These are phyloP conservation scores for Pseudomugil gertrudae DNA, from an alignment of 2,797 vertebrate genomes.

Conservation along the genomic window DNA sequence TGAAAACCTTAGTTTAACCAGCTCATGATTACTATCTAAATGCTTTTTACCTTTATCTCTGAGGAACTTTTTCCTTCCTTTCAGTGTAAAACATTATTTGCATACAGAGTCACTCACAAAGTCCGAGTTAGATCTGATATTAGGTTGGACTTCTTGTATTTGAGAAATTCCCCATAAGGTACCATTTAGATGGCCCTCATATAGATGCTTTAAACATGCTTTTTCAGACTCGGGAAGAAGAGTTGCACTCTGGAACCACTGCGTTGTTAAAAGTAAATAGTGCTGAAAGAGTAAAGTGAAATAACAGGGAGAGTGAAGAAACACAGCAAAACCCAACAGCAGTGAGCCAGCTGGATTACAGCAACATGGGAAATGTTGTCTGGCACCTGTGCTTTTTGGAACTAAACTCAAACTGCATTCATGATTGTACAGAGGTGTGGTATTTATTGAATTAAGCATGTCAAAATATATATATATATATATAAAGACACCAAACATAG, in stretches of 20 bases:
- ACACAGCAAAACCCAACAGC: conserved; percentile 2
- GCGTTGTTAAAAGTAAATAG: conserved; percentile 5
- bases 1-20: background rate
- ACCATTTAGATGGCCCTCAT: background rate
- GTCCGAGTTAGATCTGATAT: background rate
- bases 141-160: background rate
- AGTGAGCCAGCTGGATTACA: conserved; percentile 43
- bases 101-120: background rate
- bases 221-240: background rate
- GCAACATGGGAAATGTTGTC: conserved; percentile 40
- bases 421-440: conserved; percentile 12
- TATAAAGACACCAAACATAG: background rate
- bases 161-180: background rate
- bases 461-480: too few relatives aligned
- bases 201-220: conserved; percentile 7
- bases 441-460: conserved; percentile 6
- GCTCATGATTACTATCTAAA: background rate
- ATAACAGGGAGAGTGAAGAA: conserved; percentile 11
- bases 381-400: conserved; percentile 35
- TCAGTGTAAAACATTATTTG: background rate
- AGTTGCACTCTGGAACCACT: background rate
- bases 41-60: too few relatives aligned
- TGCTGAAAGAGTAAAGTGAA: conserved; percentile 17
- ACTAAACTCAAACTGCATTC: background rate
- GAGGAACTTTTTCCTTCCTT: too few relatives aligned